These are phyloP conservation scores for Dolichallabes microphthalmus DNA, from an alignment of 2,113 vertebrate species.

Conservation along the genomic window DNA sequence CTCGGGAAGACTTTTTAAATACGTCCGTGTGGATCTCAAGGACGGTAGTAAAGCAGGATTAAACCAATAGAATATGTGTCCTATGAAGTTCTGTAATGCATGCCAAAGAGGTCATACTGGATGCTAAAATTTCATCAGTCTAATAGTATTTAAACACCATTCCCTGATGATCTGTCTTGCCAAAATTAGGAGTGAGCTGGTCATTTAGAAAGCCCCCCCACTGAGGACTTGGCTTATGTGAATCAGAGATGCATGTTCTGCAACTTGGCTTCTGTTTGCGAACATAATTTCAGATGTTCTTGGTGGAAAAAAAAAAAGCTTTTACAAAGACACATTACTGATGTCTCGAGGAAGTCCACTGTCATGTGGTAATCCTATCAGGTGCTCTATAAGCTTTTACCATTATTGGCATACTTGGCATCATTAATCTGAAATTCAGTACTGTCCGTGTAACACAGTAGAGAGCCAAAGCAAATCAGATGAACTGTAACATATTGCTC, in stretches of 20 bases:
- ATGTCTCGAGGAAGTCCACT: constrained; percentile 24
- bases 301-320: background rate
- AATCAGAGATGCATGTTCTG: constrained; percentile 14
- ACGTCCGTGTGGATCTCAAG: background rate
- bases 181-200: constrained; percentile 29
- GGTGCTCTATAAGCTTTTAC: constrained; percentile 40
- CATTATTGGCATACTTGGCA: constrained; percentile 15
- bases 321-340: constrained; percentile 23
- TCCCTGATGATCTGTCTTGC: constrained; percentile 28
- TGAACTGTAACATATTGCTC: constrained; percentile 36
- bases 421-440: constrained; percentile 26
- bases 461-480: constrained; percentile 32
- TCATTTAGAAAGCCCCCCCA: constrained; percentile 19
- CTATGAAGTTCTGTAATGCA: constrained; percentile 5
- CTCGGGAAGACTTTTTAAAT: constrained; percentile 18
- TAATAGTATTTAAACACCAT: constrained; percentile 47
- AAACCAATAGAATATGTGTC: constrained; percentile 15
- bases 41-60: background rate
- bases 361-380: constrained; percentile 40
- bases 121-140: constrained; percentile 49
- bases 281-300: constrained; percentile 20
- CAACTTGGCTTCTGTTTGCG: constrained; percentile 38
- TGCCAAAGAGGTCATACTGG: constrained; percentile 39
- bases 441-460: constrained; percentile 19
- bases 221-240: background rate